Evolutionary conservation across 2,888 invertebrate genomes (phyloP).

Genomic region (Brachyopa scutellaris): DNA sequence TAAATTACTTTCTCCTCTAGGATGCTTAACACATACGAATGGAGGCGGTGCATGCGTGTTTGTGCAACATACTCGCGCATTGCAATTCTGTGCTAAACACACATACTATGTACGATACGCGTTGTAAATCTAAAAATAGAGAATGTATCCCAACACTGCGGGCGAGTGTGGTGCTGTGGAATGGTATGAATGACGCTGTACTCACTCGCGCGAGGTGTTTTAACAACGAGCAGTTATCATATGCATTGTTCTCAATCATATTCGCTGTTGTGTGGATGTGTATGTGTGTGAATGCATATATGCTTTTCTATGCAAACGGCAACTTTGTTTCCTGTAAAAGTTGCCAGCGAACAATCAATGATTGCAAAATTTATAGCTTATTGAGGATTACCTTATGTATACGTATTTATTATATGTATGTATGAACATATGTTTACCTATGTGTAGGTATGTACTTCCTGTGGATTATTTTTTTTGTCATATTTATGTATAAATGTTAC

Average conservation of each 20-base stretch:
- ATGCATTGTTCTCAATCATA: conserved; percentile 26
- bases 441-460: too few species aligned
- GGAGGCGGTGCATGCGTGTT: not conserved
- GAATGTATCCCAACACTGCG: conserved; percentile 28
- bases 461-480: too few species aligned
- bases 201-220: conserved; percentile 56
- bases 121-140: conserved; percentile 66
- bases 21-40: conserved; percentile 43
- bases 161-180: conserved; percentile 9
- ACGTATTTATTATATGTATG: too few species aligned
- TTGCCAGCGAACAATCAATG: conserved; percentile 3
- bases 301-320: not conserved
- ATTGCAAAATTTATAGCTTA: conserved; percentile 27
- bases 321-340: conserved; percentile 34
- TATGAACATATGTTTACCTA: too few species aligned
- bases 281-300: not conserved
- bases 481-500: too few species aligned
- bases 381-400: too few species aligned
- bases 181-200: conserved; percentile 41
- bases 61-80: conserved; percentile 28
- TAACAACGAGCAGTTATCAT: conserved; percentile 39
- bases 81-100: conserved; percentile 34
- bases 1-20: conserved; percentile 71
- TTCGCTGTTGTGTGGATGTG: not conserved
- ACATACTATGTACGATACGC: conserved; percentile 9